Evolutionary conservation across 2,888 invertebrate species (phyloP).

Genomic region (Odontocolon sp.): DNA sequence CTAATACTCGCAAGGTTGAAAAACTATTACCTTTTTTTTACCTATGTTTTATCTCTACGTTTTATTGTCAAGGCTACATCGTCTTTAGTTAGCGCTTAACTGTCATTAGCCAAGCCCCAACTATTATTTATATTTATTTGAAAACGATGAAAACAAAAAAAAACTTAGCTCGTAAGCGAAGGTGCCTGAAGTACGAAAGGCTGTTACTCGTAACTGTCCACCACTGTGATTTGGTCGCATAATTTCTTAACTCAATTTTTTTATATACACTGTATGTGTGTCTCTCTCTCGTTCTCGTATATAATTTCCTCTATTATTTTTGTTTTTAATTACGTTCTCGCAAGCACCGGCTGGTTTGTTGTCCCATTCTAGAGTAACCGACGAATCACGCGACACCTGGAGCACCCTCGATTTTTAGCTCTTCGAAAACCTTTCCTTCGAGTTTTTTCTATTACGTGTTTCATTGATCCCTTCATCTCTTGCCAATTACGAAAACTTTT

Average conservation of each 20-base stretch:
- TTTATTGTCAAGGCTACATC: constrained; percentile 47
- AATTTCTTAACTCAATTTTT: constrained; percentile 72
- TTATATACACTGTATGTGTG: constrained; percentile 34
- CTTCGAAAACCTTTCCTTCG: not conserved
- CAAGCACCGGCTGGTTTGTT: constrained; percentile 65
- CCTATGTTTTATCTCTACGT: constrained; percentile 57
- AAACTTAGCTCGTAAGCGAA: constrained; percentile 74
- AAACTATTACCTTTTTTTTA: constrained; percentile 65
- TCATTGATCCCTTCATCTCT: not conserved
- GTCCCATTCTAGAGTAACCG: constrained; percentile 66
- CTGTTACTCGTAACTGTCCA: constrained; percentile 74
- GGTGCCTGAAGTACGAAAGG: constrained; percentile 77
- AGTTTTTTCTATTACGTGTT: not conserved
- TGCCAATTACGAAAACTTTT: constrained; percentile 30
- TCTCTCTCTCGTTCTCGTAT: constrained; percentile 25
- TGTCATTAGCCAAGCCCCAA: constrained; percentile 1
- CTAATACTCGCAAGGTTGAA: constrained; percentile 78
- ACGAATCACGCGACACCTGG: constrained; percentile 9
- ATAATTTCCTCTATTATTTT: constrained; percentile 22
- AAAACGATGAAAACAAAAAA: constrained; percentile 50
- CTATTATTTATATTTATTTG: constrained; percentile 76
- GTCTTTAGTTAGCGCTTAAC: constrained; percentile 41
- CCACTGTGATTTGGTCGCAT: constrained; percentile 79
- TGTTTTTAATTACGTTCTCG: constrained; percentile 54
- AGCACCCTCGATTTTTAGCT: constrained; percentile 3